Evolutionary conservation across 2,113 vertebrate genomes (phyloP), one percentile per base, ranked within the genome.

Genomic region (Ahaetulla prasina): DNA sequence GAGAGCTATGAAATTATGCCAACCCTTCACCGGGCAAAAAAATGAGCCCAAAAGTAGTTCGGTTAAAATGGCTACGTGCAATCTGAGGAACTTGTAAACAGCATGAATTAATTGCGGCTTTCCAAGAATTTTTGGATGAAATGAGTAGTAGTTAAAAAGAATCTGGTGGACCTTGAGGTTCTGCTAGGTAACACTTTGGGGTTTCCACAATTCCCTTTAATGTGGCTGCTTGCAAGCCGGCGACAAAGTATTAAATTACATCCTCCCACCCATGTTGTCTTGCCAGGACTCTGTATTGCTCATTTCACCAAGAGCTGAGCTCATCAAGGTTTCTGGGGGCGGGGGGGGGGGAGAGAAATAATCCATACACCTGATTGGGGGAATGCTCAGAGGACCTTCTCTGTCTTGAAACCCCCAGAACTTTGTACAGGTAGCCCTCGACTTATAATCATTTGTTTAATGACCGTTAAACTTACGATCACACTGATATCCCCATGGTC

Each of bases 221-320:
- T 96, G 95, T 97, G 95, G 95, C 91, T 95, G n/a, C 86, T 68
- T 49, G 93, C 87, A 93, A 63, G 95, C 88, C 89, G 95, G 94
- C 92, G 96, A 96, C 94, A 95, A 95, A 96, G 94, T 96, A 93
- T 96, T 96, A 93, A 96, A 96, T 97, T 96, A 94, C 90, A 95
- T 74, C 94, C 93, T 94, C 90, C 92, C 93, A 93, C 94, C 94
- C 96, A 94, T 91, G 94, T 89, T 89, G 95, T 92, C 68, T 89
- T 89, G 55, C 94, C 91, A 90, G 93, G 96, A 92, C 93, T 95
- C 90, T 93, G 91, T 35, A 0, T 12, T 39, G 63, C 60, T 63
- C 27, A 9, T 45, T n/a, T 88, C n/a, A 80, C 63, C 80, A 85
- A 35, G 8, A 22, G 14, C n/a, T n/a, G n/a, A n/a, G n/a, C n/a